A percentile compares a stretch with the other conserved stretches of the same genome.
phyloP scores from a whole-genome alignment of 2,113 vertebrate genomes.

The Australoheros scitulus region DNA sequence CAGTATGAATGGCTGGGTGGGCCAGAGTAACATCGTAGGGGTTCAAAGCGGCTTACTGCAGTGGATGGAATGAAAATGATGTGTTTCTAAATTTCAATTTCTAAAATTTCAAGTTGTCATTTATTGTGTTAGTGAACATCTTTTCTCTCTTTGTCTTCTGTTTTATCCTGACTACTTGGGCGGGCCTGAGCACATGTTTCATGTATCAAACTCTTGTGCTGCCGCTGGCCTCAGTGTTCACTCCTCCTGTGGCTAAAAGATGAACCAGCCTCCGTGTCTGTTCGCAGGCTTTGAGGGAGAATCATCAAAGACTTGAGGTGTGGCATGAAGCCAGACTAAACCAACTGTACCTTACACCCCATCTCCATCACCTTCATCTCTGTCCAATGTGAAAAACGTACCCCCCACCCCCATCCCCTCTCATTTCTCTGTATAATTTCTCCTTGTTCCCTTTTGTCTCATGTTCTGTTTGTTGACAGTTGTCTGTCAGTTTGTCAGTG shows the following conservation, averaged over 20 bases:
- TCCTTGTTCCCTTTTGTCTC: slow-evolving; percentile 46
- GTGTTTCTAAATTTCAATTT: slow-evolving; percentile 25
- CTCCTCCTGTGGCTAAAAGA: slow-evolving; percentile 57
- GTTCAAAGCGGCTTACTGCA: slow-evolving; percentile 3
- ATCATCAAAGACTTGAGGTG: slow-evolving; percentile 72
- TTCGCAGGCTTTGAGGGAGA: slow-evolving; percentile 58
- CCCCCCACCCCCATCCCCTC: background rate
- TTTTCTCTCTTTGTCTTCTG: slow-evolving; percentile 32
- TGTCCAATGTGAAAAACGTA: slow-evolving; percentile 47
- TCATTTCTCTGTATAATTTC: slow-evolving; percentile 40
- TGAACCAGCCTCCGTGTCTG: slow-evolving; percentile 68
- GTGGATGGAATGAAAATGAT: slow-evolving; percentile 34
- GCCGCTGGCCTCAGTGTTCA: slow-evolving; percentile 31
- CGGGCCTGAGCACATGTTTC: slow-evolving; percentile 49
- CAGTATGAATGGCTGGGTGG: slow-evolving; percentile 42
- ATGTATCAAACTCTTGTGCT: slow-evolving; percentile 44
- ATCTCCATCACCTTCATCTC: slow-evolving; percentile 67
- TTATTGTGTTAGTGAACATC: slow-evolving; percentile 5
- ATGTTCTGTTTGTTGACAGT: slow-evolving; percentile 60
- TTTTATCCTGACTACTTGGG: slow-evolving; percentile 51
- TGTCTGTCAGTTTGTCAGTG: slow-evolving; percentile 45
- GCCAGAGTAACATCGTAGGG: slow-evolving; percentile 9
- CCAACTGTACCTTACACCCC: slow-evolving; percentile 52
- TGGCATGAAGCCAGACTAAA: slow-evolving; percentile 68
- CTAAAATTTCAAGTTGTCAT: slow-evolving; percentile 9